Conservation (phyloP, 1,140 invertebrate genomes). For the Diabrotica virgifera region DNA sequence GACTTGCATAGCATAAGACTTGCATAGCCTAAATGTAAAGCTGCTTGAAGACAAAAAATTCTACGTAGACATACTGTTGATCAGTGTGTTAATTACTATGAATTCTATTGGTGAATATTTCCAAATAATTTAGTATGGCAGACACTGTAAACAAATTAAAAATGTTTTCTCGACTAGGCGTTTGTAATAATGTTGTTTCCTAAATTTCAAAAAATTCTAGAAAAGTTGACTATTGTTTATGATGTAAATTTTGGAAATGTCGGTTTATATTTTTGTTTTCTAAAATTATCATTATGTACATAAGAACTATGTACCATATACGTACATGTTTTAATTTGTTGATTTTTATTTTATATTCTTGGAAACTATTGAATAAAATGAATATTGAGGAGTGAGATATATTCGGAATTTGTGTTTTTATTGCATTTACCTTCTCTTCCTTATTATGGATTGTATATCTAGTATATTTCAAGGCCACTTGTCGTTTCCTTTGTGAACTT, state of each 20-base stretch:
- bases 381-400: conserved; percentile 7
- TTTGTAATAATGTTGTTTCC: conserved; percentile 13
- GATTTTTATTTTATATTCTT: conserved; percentile 19
- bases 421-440: neutral
- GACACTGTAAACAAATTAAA: conserved; percentile 3
- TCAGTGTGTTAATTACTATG: too few species aligned
- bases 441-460: too few species aligned
- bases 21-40: too few species aligned
- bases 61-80: too few species aligned
- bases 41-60: too few species aligned
- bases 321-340: conserved; percentile 19
- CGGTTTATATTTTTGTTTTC: conserved; percentile 19
- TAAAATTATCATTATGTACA: conserved; percentile 12
- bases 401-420: neutral
- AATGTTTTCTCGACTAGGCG: conserved; percentile 14
- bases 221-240: conserved; percentile 13
- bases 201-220: conserved; percentile 5
- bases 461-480: too few species aligned
- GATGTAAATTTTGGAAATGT: conserved; percentile 14
- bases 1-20: too few species aligned
- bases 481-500: too few species aligned
- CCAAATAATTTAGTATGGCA: conserved; percentile 6
- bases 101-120: neutral
- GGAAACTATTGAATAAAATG: conserved; percentile 9
- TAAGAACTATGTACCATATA: conserved; percentile 16